Evolutionary conservation across 1,140 invertebrate species (phyloP), one percentile per base, ranked within the genome.

Genomic region (Drosophila albomicans): DNA sequence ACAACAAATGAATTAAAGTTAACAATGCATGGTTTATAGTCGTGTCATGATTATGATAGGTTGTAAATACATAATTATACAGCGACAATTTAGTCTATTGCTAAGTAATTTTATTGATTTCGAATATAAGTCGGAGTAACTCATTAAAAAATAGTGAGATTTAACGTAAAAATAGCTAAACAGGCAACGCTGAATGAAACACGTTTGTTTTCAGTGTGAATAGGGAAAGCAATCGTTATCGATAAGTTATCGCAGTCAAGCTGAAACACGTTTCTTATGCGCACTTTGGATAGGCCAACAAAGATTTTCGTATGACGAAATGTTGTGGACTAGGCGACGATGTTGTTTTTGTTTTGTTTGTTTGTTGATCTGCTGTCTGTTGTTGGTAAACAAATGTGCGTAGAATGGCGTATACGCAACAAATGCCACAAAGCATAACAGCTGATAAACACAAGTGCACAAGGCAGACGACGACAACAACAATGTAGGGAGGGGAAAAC

Each of bases 311-410:
- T 25, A 8, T 32, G 13, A 3, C n/a, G 52, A 58, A 30, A 45
- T 43, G 11, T 11, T 10, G 7, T 38, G 7, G 3, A 11, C 8
- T n/a, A 25, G 6, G 43, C 10, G 46, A 73, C 25, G 71, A 59
- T 38, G 8, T 38, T 71, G 72, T 65, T 59, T 71, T 48, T 73
- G 32, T 72, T 51, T 67, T 64, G 67, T 66, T 62, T 74, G 67
- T 69, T 61, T 74, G 51, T 69, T 65, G 68, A 64, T 59, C 51
- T 82, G 81, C 7, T 10, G 35, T 38, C 7, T 38, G 6, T 8
- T 38, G 35, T 88, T 87, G 61, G 84, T 87, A 87, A 87, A 87
- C 82, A 87, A 87, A 87, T 87, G 61, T 72, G 79, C 82, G 82
- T 87, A 64, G 79, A 87, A 87, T 87, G 84, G 20, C 54, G 45